Conservation (phyloP, 2,113 vertebrate genomes). For the Ivindomyrus marchei region DNA sequence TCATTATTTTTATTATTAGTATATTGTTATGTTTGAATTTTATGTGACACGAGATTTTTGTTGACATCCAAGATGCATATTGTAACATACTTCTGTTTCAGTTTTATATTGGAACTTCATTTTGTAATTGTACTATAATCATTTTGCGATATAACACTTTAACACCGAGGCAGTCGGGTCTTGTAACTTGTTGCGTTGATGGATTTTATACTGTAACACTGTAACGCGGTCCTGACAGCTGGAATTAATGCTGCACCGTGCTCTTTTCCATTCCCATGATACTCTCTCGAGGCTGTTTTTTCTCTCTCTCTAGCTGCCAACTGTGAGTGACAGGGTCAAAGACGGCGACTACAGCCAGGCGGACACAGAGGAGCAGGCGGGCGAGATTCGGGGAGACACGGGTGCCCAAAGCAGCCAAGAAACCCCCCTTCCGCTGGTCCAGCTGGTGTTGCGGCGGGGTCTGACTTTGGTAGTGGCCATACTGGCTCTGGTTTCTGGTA, state of each 20-base stretch:
- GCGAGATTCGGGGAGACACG: neutral
- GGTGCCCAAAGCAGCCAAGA: neutral
- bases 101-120: neutral
- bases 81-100: neutral
- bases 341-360: neutral
- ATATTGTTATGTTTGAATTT: neutral
- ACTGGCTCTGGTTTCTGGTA: slow-evolving; percentile 46
- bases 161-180: neutral
- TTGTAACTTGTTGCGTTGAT: neutral
- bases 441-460: slow-evolving; percentile 59
- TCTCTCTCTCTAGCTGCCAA: neutral
- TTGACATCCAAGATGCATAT: neutral
- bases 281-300: neutral
- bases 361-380: neutral
- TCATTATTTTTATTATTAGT: neutral
- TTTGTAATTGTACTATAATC: neutral
- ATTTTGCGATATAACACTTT: neutral
- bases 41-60: neutral
- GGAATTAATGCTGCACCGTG: neutral
- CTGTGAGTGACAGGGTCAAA: neutral
- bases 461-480: slow-evolving; percentile 41
- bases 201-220: neutral
- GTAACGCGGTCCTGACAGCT: neutral
- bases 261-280: neutral
- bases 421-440: slow-evolving; percentile 40